phyloP scores from a whole-genome alignment of 2,113 vertebrate genomes.

The Scytalopus superciliaris region DNA sequence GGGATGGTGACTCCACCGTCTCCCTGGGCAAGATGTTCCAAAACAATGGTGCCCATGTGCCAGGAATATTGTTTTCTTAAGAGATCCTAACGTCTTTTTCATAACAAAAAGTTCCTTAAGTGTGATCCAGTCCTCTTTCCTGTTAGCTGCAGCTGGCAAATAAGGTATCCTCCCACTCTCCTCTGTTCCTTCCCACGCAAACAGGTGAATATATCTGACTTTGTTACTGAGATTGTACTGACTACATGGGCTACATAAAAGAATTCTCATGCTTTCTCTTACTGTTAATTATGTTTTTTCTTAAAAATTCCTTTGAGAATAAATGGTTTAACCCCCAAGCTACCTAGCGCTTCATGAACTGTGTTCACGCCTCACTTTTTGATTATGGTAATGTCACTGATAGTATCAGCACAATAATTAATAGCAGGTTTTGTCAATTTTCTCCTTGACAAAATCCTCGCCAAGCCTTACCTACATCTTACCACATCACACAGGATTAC shows the following conservation, averaged over 20 bases:
- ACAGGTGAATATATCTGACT: not conserved
- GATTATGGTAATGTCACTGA: conserved; percentile 67
- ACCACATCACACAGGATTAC: conserved; percentile 41
- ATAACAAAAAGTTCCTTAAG: not conserved
- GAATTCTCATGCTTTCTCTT: not conserved
- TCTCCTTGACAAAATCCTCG: conserved; percentile 68
- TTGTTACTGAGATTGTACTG: not conserved
- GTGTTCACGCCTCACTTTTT: conserved; percentile 56
- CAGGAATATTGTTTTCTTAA: not conserved
- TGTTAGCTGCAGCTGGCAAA: not conserved
- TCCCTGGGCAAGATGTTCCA: not conserved
- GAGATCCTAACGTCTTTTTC: not conserved
- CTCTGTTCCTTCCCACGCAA: not conserved
- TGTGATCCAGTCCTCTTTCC: not conserved
- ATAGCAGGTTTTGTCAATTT: conserved; percentile 73
- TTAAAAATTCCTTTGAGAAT: conserved; percentile 41
- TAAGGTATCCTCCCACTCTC: not conserved
- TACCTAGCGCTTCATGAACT: not conserved
- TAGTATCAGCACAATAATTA: conserved; percentile 70
- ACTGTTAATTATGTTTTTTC: conserved; percentile 32
- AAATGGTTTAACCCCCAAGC: conserved; percentile 54
- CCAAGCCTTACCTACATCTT: conserved; percentile 57
- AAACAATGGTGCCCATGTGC: not conserved
- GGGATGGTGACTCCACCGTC: not conserved
- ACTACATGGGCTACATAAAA: not conserved